phyloP scores from a whole-genome alignment of 2,113 vertebrate species.

The Mirounga angustirostris region DNA sequence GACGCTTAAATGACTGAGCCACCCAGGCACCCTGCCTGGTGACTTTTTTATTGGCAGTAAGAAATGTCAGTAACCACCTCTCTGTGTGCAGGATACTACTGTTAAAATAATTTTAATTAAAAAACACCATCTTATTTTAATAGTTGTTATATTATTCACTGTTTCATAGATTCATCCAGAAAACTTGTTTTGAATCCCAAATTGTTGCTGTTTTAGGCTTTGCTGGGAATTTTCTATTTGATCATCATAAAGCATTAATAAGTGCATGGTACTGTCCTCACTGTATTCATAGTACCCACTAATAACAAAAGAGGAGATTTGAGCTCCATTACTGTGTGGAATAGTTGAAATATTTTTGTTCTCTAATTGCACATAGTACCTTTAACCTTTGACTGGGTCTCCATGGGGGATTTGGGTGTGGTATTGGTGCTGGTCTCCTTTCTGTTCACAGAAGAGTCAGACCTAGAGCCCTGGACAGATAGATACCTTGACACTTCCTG shows the following conservation, averaged over 20 bases:
- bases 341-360: not conserved
- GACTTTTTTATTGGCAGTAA: not conserved
- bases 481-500: not conserved
- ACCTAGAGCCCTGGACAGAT: not conserved
- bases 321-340: not conserved
- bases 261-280: not conserved
- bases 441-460: not conserved
- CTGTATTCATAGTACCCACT: not conserved
- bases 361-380: not conserved
- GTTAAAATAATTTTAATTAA: not conserved
- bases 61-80: not conserved
- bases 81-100: not conserved
- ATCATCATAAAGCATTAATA: not conserved
- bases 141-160: not conserved
- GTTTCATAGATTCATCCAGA: conserved; percentile 28
- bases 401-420: not conserved
- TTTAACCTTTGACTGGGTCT: not conserved
- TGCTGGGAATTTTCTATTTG: conserved; percentile 26
- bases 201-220: not conserved
- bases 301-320: not conserved
- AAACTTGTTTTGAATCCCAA: conserved; percentile 43
- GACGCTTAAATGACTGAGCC: not conserved
- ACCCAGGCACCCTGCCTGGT: not conserved
- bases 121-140: not conserved
- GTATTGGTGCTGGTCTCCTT: not conserved